Evolutionary conservation across 2,113 vertebrate species (phyloP), one percentile per base, ranked within the genome.

Genomic region (Pardalotus punctatus): DNA sequence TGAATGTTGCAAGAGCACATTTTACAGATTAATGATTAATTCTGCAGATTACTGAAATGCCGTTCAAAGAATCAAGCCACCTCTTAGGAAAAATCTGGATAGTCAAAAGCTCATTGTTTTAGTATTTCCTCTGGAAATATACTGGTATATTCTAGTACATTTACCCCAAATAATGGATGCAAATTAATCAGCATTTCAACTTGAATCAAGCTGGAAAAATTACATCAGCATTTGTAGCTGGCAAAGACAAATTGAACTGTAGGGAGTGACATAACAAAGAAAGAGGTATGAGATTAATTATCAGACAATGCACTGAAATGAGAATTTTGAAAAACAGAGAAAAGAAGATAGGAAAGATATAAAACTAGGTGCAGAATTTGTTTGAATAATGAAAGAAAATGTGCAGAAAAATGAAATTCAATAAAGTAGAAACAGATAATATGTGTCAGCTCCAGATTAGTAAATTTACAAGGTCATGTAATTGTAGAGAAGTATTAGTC

Each of bases 61-160:
- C 43, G 22, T 51, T 83, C 27, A 76, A 90, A 90, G 51, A 70
- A 42, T 54, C 27, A 71, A 88, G 5, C 2, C 3, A 9, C 9
- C 3, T 45, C 25, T 48, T 23, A 36, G 29, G 40, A 70, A 67
- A 42, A 78, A 57, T 33, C 50, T 47, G 40, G 23, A 54, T 58
- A 25, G 4, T 65, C 6, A 57, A 9, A 15, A 29, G 3, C 2
- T 62, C 1, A 0, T 21, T 50, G 7, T 20, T 47, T 61, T 69
- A n/a, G 7, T 24, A 6, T 69, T 36, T 58, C 15, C 28, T 19
- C 48, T 36, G 51, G 27, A 74, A 67, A 62, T 40, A 76, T 9
- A 14, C 10, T 58, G n/a, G 3, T 9, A 58, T 85, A 40, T 53
- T 81, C 36, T 16, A 25, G 12, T 24, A 65, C 5, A 16, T 77